Conservation (phyloP, 2,888 invertebrate genomes). For the Trissolcus japonicus region DNA sequence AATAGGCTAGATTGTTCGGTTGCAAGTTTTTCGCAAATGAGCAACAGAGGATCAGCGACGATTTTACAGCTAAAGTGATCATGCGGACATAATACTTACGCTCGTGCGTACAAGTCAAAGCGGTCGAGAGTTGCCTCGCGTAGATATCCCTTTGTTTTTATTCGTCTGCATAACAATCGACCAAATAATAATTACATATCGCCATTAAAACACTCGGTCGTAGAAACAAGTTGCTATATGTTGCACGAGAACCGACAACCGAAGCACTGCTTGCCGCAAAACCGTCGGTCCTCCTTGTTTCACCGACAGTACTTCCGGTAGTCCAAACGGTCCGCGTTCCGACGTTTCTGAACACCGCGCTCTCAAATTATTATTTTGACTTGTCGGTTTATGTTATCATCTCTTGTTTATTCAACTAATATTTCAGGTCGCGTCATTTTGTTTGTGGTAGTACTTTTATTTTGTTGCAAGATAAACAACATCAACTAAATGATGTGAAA, state of each 20-base stretch:
- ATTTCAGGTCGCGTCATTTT: no score
- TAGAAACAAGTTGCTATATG: slow-evolving; percentile 30
- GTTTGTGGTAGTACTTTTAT: no score
- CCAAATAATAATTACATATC: slow-evolving; percentile 53
- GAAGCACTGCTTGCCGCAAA: slow-evolving; percentile 33
- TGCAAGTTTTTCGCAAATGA: neutral
- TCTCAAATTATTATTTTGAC: no score
- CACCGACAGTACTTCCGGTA: slow-evolving; percentile 9
- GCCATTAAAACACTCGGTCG: slow-evolving; percentile 41
- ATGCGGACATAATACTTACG: neutral
- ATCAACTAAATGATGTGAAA: no score
- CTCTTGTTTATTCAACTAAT: no score
- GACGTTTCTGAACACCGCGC: no score
- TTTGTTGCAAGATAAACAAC: no score
- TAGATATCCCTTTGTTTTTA: no score
- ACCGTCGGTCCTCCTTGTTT: slow-evolving; percentile 6
- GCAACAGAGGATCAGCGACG: slow-evolving; percentile 8
- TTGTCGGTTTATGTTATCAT: no score
- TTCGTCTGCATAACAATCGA: slow-evolving; percentile 29
- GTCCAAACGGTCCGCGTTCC: no score
- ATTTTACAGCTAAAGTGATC: neutral
- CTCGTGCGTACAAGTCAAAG: neutral
- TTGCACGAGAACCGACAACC: slow-evolving; percentile 12
- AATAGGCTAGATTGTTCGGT: no score
- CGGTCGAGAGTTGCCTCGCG: no score